Conservation (phyloP, 2,888 invertebrate genomes). For the Crossocerus cetratus region DNA sequence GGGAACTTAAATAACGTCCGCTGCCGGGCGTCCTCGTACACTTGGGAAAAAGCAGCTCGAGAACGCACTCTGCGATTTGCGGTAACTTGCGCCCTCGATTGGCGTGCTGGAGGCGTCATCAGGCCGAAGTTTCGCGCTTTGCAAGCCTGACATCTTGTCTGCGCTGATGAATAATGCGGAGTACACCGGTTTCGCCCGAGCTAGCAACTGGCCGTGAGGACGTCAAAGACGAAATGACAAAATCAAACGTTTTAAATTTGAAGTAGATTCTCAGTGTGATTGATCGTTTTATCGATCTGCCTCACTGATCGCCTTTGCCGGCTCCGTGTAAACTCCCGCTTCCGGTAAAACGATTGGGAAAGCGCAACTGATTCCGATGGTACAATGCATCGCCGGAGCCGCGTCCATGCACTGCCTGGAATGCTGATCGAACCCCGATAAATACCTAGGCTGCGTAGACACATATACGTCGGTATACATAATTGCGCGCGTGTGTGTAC, state of each 20-base stretch:
- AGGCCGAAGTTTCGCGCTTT: neutral
- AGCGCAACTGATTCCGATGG: slow-evolving; percentile 62
- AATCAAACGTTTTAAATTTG: slow-evolving; percentile 8
- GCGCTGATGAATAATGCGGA: neutral
- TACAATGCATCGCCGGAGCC: slow-evolving; percentile 53
- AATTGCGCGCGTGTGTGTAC: neutral
- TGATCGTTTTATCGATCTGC: slow-evolving; percentile 57
- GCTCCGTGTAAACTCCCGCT: slow-evolving; percentile 55
- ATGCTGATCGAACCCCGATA: slow-evolving; percentile 66
- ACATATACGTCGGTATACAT: neutral
- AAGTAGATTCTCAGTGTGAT: neutral
- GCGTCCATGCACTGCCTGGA: slow-evolving; percentile 60
- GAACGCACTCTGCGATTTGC: neutral
- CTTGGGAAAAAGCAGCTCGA: neutral
- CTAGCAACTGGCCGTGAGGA: neutral
- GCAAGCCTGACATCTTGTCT: neutral
- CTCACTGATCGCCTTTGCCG: slow-evolving; percentile 39
- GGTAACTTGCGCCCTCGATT: neutral
- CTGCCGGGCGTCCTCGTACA: neutral
- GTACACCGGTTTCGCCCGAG: neutral
- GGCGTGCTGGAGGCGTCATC: neutral
- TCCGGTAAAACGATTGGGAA: slow-evolving; percentile 63
- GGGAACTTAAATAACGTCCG: neutral
- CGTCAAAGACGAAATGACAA: neutral
- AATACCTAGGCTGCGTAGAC: slow-evolving; percentile 44